Percentiles rank a stretch among this genome's conserved stretches.
These are phyloP conservation scores for Pheosia gnoma DNA, from an alignment of 2,888 invertebrate genomes.

Conservation along the genomic window DNA sequence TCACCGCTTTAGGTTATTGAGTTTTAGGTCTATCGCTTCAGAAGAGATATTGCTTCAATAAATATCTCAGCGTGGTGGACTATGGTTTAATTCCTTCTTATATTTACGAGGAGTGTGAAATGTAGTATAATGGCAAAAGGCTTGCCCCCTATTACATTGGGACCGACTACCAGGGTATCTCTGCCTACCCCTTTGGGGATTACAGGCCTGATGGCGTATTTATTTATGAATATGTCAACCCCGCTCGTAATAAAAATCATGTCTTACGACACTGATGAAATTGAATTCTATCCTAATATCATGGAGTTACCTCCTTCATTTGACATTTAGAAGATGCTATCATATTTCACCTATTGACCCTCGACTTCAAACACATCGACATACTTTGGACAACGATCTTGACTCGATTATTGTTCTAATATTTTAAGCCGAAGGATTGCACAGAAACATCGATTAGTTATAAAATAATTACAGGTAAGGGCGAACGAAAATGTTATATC, in stretches of 20 bases:
- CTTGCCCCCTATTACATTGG: too few species aligned
- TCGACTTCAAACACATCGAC: background rate
- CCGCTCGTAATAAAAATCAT: slow-evolving; percentile 43
- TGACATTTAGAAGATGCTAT: slow-evolving; percentile 65
- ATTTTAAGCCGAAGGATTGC: background rate
- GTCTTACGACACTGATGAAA: slow-evolving; percentile 46
- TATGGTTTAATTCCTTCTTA: too few species aligned
- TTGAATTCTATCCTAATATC: slow-evolving; percentile 34
- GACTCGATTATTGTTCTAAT: background rate
- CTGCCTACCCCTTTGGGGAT: too few species aligned
- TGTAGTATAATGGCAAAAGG: too few species aligned
- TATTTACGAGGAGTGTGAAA: too few species aligned
- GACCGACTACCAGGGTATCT: too few species aligned
- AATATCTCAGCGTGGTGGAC: too few species aligned
- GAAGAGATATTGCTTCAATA: too few species aligned
- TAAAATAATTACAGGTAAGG: background rate
- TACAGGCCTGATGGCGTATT: too few species aligned
- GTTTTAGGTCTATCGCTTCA: too few species aligned
- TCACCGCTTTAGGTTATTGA: too few species aligned
- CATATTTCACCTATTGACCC: slow-evolving; percentile 57
- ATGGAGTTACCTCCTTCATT: slow-evolving; percentile 27
- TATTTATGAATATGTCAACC: slow-evolving; percentile 55
- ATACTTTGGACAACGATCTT: background rate
- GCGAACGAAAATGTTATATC: background rate
- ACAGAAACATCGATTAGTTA: background rate